Base-by-base conservation (phyloP, 2,113 vertebrate species). In the Hemicordylus capensis region DNA sequence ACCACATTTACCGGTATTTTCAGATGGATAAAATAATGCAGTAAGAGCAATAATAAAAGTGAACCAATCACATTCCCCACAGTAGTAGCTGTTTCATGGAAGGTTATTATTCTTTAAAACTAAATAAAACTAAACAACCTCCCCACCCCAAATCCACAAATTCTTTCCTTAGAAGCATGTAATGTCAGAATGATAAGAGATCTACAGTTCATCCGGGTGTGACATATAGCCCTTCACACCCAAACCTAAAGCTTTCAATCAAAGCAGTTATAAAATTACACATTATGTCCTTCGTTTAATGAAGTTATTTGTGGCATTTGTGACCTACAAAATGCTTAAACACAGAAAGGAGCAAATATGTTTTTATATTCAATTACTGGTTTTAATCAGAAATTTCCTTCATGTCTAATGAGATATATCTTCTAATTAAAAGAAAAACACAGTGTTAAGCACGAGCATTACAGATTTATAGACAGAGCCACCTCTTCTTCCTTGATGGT, bases 321-420 rank as follows among this genome's bases (percentile, higher is more conserved):
- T 11, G 54, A 48, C 83, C 80, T 37, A 80, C 34, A 69, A 34
- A 84, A 89, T 76, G 89, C 83, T 91, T 87, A 91, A 91, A 78
- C 39, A 88, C 39, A 72, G 75, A 48, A 17, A 88, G 58, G 0
- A 4, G 63, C 54, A 91, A 89, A 89, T 61, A 84, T 77, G 56
- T 77, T 91, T 93, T 91, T 86, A 91, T 22, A 88, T 91, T 83
- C 79, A 91, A 88, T 83, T 86, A 70, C 61, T 90, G 87, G 61
- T 89, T 86, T 63, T 86, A 90, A 69, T 89, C 89, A 89, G 67
- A 63, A 89, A 88, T 70, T 85, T 79, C 76, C 81, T 90, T 86
- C 81, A 51, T 80, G 83, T 91, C 81, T 79, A 88, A 81, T 61
- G 51, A 93, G 88, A 73, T 81, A 85, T 89, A 88, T 85, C 85